These are phyloP conservation scores for Drosophila lowei DNA, from an alignment of 1,140 invertebrate genomes.

Conservation along the genomic window DNA sequence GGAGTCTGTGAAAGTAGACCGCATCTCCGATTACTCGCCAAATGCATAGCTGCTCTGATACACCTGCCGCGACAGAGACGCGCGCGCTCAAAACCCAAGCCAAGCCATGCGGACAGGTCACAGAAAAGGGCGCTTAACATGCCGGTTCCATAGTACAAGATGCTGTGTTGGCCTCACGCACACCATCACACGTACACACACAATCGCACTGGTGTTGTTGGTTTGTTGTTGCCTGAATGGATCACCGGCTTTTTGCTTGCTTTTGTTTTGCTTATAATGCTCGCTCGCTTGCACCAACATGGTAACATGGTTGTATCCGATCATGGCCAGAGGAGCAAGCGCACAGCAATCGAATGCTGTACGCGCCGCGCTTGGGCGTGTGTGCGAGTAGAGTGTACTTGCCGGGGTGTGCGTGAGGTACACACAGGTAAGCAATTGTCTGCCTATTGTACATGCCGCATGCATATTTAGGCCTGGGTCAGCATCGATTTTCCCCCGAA, in stretches of 20 bases:
- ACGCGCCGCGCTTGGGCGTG: slow-evolving; percentile 44
- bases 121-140: slow-evolving; percentile 70
- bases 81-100: slow-evolving; percentile 57
- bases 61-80: slow-evolving; percentile 48
- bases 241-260: slow-evolving; percentile 79
- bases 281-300: slow-evolving; percentile 54
- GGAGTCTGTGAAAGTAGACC: slow-evolving; percentile 3
- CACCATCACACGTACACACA: slow-evolving; percentile 26
- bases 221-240: slow-evolving; percentile 62
- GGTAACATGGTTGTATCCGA: slow-evolving; percentile 27
- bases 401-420: slow-evolving; percentile 13
- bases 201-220: slow-evolving; percentile 31
- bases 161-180: slow-evolving; percentile 66
- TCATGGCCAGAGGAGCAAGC: slow-evolving; percentile 24
- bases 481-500: slow-evolving; percentile 47
- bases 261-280: slow-evolving; percentile 70
- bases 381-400: slow-evolving; percentile 26
- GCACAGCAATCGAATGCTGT: slow-evolving; percentile 36
- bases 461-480: slow-evolving; percentile 23
- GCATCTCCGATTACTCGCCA: slow-evolving; percentile 22
- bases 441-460: slow-evolving; percentile 23
- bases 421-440: slow-evolving; percentile 37
- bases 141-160: slow-evolving; percentile 67
- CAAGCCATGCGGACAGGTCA: slow-evolving; percentile 68
- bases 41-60: slow-evolving; percentile 22